A percentile compares a stretch with the other conserved stretches of the same genome.
phyloP scores from a whole-genome alignment of 2,113 vertebrate genomes.

The Sapayoa aenigma region DNA sequence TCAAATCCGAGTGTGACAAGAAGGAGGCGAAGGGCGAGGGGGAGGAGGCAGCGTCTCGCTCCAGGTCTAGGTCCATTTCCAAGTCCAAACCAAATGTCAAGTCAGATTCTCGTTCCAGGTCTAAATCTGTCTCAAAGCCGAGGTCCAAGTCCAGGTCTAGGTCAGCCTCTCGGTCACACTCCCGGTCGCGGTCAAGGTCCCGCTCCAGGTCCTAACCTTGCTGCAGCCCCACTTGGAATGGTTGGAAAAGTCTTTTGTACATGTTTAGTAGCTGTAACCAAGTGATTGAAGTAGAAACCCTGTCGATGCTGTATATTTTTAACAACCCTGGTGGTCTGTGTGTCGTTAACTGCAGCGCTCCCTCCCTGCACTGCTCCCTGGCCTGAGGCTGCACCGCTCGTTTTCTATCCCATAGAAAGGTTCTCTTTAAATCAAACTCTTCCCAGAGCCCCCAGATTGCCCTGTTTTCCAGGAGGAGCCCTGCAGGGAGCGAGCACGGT shows the following conservation, averaged over 20 bases:
- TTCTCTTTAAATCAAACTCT: slow-evolving; percentile 22
- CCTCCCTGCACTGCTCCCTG: slow-evolving; percentile 53
- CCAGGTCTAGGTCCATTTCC: slow-evolving; percentile 77
- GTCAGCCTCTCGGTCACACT: slow-evolving; percentile 75
- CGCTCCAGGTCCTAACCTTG: slow-evolving; percentile 81
- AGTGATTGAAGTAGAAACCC: slow-evolving; percentile 77
- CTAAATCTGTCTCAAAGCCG: slow-evolving; percentile 77
- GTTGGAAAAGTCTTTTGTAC: slow-evolving; percentile 74
- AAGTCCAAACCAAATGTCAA: slow-evolving; percentile 75
- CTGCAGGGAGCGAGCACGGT: slow-evolving; percentile 32
- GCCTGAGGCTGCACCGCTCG: slow-evolving; percentile 17
- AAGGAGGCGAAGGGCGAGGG: slow-evolving; percentile 59
- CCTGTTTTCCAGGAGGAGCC: slow-evolving; percentile 48
- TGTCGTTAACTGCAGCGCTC: slow-evolving; percentile 52
- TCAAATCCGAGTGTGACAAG: slow-evolving; percentile 55
- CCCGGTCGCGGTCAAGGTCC: slow-evolving; percentile 74
- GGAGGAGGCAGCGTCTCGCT: slow-evolving; percentile 54
- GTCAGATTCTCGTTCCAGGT: slow-evolving; percentile 77
- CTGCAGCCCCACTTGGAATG: slow-evolving; percentile 36
- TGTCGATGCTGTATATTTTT: slow-evolving; percentile 76
- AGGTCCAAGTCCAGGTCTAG: slow-evolving; percentile 78
- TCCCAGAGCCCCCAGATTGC: not conserved
- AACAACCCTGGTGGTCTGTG: slow-evolving; percentile 65
- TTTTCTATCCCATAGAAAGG: not conserved
- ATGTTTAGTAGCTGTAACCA: slow-evolving; percentile 79